Evolutionary conservation across 1,140 invertebrate genomes (phyloP).

Genomic region (Oppia nitens): DNA sequence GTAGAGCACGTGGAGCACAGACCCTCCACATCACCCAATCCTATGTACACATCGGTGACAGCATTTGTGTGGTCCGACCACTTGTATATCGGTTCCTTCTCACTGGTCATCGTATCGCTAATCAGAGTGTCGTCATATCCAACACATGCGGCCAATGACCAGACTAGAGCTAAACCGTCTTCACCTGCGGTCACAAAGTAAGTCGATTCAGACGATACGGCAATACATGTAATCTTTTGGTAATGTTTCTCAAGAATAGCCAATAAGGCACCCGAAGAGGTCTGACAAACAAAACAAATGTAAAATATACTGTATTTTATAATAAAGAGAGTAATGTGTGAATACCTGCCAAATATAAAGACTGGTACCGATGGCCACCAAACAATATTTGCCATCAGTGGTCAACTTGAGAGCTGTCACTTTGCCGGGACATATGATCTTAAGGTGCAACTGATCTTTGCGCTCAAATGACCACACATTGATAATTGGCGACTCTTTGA

Average conservation of each 20-base stretch:
- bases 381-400: slow-evolving; percentile 47
- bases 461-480: slow-evolving; percentile 12
- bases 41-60: slow-evolving; percentile 48
- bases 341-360: slow-evolving; percentile 56
- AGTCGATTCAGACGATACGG: slow-evolving; percentile 51
- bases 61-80: slow-evolving; percentile 56
- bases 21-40: background rate
- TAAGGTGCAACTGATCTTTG: slow-evolving; percentile 29
- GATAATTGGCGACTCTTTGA: slow-evolving; percentile 11
- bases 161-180: slow-evolving; percentile 64
- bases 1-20: slow-evolving; percentile 53
- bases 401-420: slow-evolving; percentile 47
- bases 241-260: slow-evolving; percentile 54
- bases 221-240: slow-evolving; percentile 52
- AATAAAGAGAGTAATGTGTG: background rate
- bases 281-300: slow-evolving; percentile 26
- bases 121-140: slow-evolving; percentile 24
- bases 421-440: slow-evolving; percentile 58
- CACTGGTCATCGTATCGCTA: background rate
- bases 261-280: slow-evolving; percentile 51
- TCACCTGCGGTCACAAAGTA: slow-evolving; percentile 55
- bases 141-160: slow-evolving; percentile 36
- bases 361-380: slow-evolving; percentile 57
- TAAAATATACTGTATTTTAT: background rate
- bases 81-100: slow-evolving; percentile 26